phyloP scores from a whole-genome alignment of 2,797 vertebrate species.

The Sciaenops ocellatus region DNA sequence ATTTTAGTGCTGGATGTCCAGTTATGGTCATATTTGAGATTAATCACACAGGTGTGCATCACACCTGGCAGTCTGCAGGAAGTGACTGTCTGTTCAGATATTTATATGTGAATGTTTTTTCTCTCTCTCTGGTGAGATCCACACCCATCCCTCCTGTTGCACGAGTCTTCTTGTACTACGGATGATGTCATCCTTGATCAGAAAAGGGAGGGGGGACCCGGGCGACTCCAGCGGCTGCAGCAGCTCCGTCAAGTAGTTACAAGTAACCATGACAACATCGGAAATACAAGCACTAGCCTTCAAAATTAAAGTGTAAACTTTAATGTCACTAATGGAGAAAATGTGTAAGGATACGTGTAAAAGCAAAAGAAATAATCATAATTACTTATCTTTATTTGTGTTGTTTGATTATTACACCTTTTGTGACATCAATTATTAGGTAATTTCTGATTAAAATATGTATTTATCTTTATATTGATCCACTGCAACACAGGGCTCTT shows the following conservation, averaged over 20 bases:
- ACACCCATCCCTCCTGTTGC: constrained; percentile 77
- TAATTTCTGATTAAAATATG: no score
- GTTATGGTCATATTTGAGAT: no score
- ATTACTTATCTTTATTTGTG: no score
- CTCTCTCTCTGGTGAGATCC: constrained; percentile 33
- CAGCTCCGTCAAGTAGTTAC: constrained; percentile 20
- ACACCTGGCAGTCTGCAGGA: not conserved
- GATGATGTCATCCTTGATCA: constrained; percentile 87
- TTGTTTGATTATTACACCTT: not conserved
- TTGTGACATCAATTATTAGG: not conserved
- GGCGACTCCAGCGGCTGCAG: constrained; percentile 62
- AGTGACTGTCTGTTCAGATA: not conserved
- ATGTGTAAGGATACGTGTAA: not conserved
- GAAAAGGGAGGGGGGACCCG: constrained; percentile 69
- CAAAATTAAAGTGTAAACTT: constrained; percentile 26
- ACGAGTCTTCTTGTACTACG: constrained; percentile 63
- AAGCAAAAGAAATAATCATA: not conserved
- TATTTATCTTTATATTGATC: no score
- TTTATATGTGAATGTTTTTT: not conserved
- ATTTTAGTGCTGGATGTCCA: not conserved
- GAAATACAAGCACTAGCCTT: constrained; percentile 9
- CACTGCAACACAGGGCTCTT: no score
- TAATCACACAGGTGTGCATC: not conserved
- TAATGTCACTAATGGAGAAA: accelerated
- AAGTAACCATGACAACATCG: not conserved